These are phyloP conservation scores for Apotomis capreana DNA, from an alignment of 2,888 invertebrate species.

Conservation along the genomic window DNA sequence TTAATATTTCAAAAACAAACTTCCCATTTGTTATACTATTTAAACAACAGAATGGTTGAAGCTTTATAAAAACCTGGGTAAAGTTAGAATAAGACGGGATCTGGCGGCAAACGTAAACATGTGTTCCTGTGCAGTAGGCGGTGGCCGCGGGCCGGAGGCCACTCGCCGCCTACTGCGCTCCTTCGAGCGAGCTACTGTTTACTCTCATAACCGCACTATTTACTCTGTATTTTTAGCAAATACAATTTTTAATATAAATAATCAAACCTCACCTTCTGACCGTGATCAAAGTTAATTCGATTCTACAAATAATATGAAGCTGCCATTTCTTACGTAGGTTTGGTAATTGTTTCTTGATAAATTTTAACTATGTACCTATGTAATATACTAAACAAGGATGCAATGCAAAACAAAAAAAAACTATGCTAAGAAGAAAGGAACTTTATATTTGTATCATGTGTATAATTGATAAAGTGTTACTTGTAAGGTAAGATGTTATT, in stretches of 20 bases:
- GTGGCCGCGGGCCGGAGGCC: conserved; percentile 58
- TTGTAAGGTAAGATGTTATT: too few species aligned
- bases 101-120: conserved; percentile 70
- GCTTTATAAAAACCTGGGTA: conserved; percentile 38
- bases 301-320: background rate
- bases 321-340: background rate
- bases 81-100: conserved; percentile 58
- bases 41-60: conserved; percentile 9
- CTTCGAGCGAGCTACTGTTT: conserved; percentile 35
- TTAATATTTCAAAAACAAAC: conserved; percentile 12
- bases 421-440: too few species aligned
- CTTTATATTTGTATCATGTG: too few species aligned
- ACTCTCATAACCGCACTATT: conserved; percentile 56
- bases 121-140: conserved; percentile 72
- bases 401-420: too few species aligned
- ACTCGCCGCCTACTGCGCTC: conserved; percentile 49
- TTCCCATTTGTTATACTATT: conserved; percentile 14
- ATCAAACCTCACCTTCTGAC: conserved; percentile 4
- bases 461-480: too few species aligned
- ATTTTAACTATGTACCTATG: too few species aligned
- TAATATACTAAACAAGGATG: too few species aligned
- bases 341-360: too few species aligned
- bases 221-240: conserved; percentile 61
- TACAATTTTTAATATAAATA: conserved; percentile 12
- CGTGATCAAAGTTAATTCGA: conserved; percentile 9